Evolutionary conservation across 2,113 vertebrate species (phyloP), one percentile per base, ranked within the genome.

Genomic region (Anolis sagrei): DNA sequence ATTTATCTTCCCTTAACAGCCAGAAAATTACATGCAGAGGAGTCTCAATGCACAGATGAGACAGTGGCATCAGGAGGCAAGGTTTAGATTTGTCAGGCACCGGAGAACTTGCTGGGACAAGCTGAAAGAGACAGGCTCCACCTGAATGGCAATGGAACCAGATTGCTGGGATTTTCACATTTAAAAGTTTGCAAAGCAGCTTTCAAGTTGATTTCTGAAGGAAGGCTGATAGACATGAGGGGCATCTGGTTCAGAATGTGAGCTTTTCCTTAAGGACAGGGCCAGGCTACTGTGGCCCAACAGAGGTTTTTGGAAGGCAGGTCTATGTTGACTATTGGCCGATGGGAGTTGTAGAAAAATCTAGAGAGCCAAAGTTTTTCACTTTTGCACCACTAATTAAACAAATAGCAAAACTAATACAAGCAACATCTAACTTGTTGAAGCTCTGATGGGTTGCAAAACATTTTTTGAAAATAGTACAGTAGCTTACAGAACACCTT

Each of bases 1-100:
- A 84, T 80, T 84, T 75, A 80, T 76, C 76, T 76, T 84, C 58
- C 82, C 61, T n/a, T 75, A 34, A 48, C 34, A 39, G 44, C 48
- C 36, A 64, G 61, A 68, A 44, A 80, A 75, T 76, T 2, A n/a
- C 44, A 54, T 19, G 27, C 69, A 54, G 48, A 68, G 21, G 62
- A 36, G 44, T 48, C 69, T 62, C 51, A 80, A 34, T 64, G 44
- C 27, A 32, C 34, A 25, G 61, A 61, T 32, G 39, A 66, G 78
- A 21, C 51, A 34, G 54, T 73, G 69, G 58, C 9, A 25, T 36
- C 21, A n/a, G 74, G n/a, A 69, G 64, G n/a, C 68, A 76, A 64
- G 61, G 62, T 29, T 77, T 76, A 84, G 83, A 76, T 84, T 68
- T 64, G 54, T 74, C 62, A 74, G 77, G 78, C 69, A 74, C 29